These are phyloP conservation scores for Saccostrea cuccullata DNA, from an alignment of 1,140 invertebrate species.

Conservation along the genomic window DNA sequence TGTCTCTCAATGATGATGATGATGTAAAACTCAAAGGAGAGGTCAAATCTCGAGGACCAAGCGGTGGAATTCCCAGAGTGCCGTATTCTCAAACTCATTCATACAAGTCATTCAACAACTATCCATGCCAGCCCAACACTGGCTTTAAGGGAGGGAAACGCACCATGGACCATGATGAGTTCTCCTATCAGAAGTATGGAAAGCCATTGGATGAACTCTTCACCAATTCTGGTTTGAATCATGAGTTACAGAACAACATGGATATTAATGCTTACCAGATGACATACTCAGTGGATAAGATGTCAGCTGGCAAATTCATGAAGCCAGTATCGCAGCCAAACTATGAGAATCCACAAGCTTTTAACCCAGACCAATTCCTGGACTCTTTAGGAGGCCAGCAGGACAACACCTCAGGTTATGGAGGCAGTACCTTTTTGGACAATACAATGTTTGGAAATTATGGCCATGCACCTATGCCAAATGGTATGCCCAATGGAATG, in stretches of 20 bases:
- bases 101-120: neutral
- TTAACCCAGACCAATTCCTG: conserved; percentile 18
- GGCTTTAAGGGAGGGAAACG: conserved; percentile 15
- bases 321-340: neutral
- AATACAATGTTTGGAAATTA: neutral
- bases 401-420: neutral
- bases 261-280: conserved; percentile 11
- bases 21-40: neutral
- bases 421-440: neutral
- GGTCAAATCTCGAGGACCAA: conserved; percentile 13
- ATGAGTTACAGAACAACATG: conserved; percentile 11
- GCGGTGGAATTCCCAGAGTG: conserved; percentile 13
- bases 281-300: conserved; percentile 4
- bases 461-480: neutral
- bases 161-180: conserved; percentile 39
- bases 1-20: neutral
- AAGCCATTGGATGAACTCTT: neutral
- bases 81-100: neutral
- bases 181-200: conserved; percentile 22
- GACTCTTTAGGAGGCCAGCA: neutral
- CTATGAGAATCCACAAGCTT: neutral
- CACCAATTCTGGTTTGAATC: neutral
- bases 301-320: conserved; percentile 33
- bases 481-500: neutral
- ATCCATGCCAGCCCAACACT: neutral